Conservation (phyloP, 2,797 vertebrate genomes). For the Sebastes variabilis region DNA sequence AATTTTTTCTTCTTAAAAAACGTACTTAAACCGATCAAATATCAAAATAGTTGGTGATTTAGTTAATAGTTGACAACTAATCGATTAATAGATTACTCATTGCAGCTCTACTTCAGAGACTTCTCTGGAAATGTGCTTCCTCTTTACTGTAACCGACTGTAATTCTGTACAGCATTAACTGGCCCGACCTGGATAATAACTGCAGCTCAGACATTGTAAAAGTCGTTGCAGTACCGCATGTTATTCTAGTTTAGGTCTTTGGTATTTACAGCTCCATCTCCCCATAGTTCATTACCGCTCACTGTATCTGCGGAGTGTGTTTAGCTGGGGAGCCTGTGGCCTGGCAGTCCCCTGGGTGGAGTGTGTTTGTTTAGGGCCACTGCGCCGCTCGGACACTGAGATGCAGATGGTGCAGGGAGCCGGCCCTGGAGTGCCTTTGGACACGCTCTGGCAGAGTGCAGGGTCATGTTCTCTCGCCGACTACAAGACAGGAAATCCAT, state of each 20-base stretch:
- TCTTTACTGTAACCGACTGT: not conserved
- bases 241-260: slow-evolving; percentile 35
- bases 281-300: slow-evolving; percentile 68
- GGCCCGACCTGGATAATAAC: slow-evolving; percentile 10
- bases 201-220: slow-evolving; percentile 17
- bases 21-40: accelerated
- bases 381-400: slow-evolving; percentile 79
- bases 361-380: slow-evolving; percentile 83
- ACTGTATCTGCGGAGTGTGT: slow-evolving; percentile 69
- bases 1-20: too few relatives aligned
- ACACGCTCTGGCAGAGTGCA: slow-evolving; percentile 89
- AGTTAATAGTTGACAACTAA: not conserved
- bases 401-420: slow-evolving; percentile 84
- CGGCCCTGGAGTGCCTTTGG: slow-evolving; percentile 89
- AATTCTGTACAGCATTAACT: slow-evolving; percentile 4
- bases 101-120: not conserved
- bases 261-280: slow-evolving; percentile 69
- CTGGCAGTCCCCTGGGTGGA: slow-evolving; percentile 71
- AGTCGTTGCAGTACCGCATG: not conserved
- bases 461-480: slow-evolving; percentile 94
- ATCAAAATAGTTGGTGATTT: too few relatives aligned
- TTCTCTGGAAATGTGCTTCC: not conserved
- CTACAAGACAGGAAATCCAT: slow-evolving; percentile 99
- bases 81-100: not conserved
- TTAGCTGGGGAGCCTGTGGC: slow-evolving; percentile 62